These are phyloP conservation scores for Mesorhabditis belari DNA, from an alignment of 2,888 invertebrate species.

Conservation along the genomic window DNA sequence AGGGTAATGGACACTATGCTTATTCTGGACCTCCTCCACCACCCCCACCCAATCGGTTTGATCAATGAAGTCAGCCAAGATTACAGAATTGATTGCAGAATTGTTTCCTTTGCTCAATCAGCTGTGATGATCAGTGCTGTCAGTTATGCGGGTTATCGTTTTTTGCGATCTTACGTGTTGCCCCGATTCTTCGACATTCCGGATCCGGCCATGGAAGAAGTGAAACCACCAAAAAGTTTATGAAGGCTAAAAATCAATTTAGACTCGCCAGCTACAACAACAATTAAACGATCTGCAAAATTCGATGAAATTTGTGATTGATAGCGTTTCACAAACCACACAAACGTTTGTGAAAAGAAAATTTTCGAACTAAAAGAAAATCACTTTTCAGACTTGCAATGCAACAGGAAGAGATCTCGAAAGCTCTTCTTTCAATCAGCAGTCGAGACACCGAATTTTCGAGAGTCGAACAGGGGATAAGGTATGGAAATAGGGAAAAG, in stretches of 20 bases:
- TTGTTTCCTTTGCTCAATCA: slow-evolving; percentile 30
- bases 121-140: slow-evolving; percentile 44
- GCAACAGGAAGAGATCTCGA: slow-evolving; percentile 19
- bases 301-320: slow-evolving; percentile 51
- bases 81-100: slow-evolving; percentile 8
- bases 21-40: background rate
- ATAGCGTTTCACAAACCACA: slow-evolving; percentile 45
- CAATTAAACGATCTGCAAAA: slow-evolving; percentile 50
- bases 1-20: background rate
- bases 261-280: slow-evolving; percentile 4
- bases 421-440: slow-evolving; percentile 29
- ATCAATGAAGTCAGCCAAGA: background rate
- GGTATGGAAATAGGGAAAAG: background rate
- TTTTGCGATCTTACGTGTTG: slow-evolving; percentile 44
- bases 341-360: slow-evolving; percentile 1
- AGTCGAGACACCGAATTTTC: slow-evolving; percentile 28
- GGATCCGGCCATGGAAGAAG: slow-evolving; percentile 42
- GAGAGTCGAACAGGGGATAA: slow-evolving; percentile 15
- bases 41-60: slow-evolving; percentile 9
- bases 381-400: slow-evolving; percentile 6
- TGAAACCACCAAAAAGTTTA: background rate
- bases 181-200: slow-evolving; percentile 49
- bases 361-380: too few relatives aligned
- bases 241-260: background rate
- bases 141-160: slow-evolving; percentile 43